phyloP scores from a whole-genome alignment of 2,797 vertebrate species.

The Lycodopsis pacificus region DNA sequence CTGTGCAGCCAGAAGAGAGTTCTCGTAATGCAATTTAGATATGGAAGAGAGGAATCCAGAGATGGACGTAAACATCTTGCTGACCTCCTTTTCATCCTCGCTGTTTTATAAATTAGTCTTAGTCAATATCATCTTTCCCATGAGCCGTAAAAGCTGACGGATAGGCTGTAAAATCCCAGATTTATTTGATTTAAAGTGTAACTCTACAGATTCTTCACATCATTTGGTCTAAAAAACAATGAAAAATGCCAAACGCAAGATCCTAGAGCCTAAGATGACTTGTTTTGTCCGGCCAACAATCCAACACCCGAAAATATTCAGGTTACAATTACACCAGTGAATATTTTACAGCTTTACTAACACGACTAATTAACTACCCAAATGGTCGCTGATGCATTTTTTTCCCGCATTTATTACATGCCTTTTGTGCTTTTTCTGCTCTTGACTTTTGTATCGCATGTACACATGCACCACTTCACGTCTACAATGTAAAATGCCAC shows the following conservation, averaged over 20 bases:
- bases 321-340: too few relatives aligned
- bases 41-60: conserved; percentile 16
- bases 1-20: conserved; percentile 38
- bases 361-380: too few relatives aligned
- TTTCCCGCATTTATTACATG: too few relatives aligned
- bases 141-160: background rate
- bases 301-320: too few relatives aligned
- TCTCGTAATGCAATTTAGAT: conserved; percentile 44
- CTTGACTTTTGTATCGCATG: too few relatives aligned
- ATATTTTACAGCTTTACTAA: too few relatives aligned
- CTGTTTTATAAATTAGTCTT: background rate
- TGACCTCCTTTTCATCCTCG: background rate
- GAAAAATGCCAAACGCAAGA: background rate
- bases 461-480: too few relatives aligned
- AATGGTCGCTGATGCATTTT: too few relatives aligned
- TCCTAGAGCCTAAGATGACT: background rate
- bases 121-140: background rate
- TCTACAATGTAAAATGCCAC: too few relatives aligned
- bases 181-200: background rate
- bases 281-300: background rate
- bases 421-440: too few relatives aligned
- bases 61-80: conserved; percentile 14
- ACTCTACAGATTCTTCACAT: background rate
- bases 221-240: background rate
- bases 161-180: background rate